Base-by-base conservation (phyloP, 2,888 invertebrate species). In the Hemaris fuciformis region DNA sequence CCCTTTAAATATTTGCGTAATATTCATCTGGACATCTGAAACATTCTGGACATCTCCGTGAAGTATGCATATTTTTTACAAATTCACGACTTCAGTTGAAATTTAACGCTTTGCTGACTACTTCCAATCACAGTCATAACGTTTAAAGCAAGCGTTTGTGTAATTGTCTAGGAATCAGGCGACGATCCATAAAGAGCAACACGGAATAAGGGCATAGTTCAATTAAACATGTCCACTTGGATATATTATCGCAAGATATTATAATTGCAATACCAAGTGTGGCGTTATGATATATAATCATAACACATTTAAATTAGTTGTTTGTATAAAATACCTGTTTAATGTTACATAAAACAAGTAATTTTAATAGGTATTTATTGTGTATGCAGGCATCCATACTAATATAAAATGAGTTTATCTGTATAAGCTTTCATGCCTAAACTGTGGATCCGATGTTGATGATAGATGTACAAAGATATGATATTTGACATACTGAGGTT, bases 61-160 rank as follows among this genome's bases (percentile, higher is more conserved):
- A n/a, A n/a, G n/a, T n/a, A n/a, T n/a, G n/a, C n/a, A n/a, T n/a
- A n/a, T 71, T 75, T 66, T 13, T 63, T 64, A 59, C 1, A 63
- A 76, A 75, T 76, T 69, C 69, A 76, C 74, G 76, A 73, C 74
- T 72, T 79, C 64, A 80, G 78, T 70, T 67, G 66, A 3, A 61
- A 66, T 61, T 57, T 65, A 67, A 62, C 15, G 59, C 71, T 62
- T 38, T 38, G 10, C 38, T 38, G 75, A 73, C 79, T 68, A 62
- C 75, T 74, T 71, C 66, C 74, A 78, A 80, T 81, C 80, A 76
- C 72, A 48, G 64, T 72, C 23, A 74, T 75, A 72, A 78, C 78
- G 77, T 80, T 83, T 76, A 72, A 66, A 68, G 64, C 70, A 42
- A 45, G 53, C 56, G 43, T 62, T 59, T 64, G 62, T 63, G 61